Evolutionary conservation across 2,113 vertebrate genomes (phyloP).

Genomic region (Megaceryle torquata): DNA sequence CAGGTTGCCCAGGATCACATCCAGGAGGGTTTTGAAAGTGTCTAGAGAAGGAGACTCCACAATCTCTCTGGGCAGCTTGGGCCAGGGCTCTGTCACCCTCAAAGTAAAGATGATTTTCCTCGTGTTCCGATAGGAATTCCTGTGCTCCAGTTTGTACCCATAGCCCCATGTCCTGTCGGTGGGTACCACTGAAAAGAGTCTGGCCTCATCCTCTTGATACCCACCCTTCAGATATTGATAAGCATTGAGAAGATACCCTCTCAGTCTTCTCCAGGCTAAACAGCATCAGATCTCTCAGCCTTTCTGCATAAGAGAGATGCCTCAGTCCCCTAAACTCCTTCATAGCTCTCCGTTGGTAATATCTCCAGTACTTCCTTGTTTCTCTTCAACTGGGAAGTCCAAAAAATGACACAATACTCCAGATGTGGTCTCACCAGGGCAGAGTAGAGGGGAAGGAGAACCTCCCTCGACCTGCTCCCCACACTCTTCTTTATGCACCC

Average conservation of each 20-base stretch:
- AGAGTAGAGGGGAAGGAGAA: neutral
- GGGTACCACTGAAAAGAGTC: too few species aligned
- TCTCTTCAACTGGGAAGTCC: neutral
- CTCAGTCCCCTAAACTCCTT: neutral
- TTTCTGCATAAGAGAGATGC: neutral
- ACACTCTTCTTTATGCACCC: neutral
- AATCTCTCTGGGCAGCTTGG: neutral
- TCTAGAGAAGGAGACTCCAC: neutral
- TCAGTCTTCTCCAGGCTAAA: too few species aligned
- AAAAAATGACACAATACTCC: neutral
- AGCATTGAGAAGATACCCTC: too few species aligned
- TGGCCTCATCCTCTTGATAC: too few species aligned
- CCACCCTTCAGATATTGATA: too few species aligned
- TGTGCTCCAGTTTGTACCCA: too few species aligned
- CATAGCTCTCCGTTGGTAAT: neutral
- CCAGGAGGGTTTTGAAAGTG: neutral
- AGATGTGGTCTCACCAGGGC: neutral
- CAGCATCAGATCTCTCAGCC: neutral
- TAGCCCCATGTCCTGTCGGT: too few species aligned
- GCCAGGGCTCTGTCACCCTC: neutral
- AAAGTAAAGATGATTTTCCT: too few species aligned
- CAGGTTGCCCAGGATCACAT: neutral
- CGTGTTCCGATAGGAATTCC: too few species aligned
- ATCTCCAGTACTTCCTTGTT: neutral
- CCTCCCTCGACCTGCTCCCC: neutral